Evolutionary conservation across 2,888 invertebrate species (phyloP).

Genomic region (Ommatoiulus sabulosus): DNA sequence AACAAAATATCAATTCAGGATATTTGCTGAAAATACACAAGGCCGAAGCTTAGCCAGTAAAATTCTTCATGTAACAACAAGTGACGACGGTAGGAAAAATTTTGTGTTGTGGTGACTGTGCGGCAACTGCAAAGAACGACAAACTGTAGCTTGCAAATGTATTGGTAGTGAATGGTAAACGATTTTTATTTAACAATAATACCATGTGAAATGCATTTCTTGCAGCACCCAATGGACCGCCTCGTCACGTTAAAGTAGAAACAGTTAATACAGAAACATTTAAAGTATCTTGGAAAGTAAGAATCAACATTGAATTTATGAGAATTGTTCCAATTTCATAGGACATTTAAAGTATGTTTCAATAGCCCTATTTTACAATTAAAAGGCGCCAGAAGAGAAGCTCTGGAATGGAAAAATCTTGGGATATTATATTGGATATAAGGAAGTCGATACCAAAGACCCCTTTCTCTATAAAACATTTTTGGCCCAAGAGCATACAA

Average conservation of each 20-base stretch:
- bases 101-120: too few relatives aligned
- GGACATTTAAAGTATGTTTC: background rate
- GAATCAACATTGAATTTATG: background rate
- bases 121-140: too few relatives aligned
- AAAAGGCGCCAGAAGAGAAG: conserved; percentile 53
- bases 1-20: conserved; percentile 91
- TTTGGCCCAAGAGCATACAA: conserved; percentile 56
- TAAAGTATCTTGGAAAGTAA: conserved; percentile 67
- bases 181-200: background rate
- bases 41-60: conserved; percentile 92
- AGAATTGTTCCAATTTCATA: background rate
- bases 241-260: conserved; percentile 65
- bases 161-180: too few relatives aligned
- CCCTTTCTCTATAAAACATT: conserved; percentile 60
- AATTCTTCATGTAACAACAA: conserved; percentile 92
- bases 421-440: conserved; percentile 61
- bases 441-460: conserved; percentile 59
- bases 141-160: too few relatives aligned
- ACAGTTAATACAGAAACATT: conserved; percentile 66
- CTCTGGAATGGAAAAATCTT: conserved; percentile 58
- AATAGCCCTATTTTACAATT: too few relatives aligned
- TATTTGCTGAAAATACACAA: conserved; percentile 93
- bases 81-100: conserved; percentile 79
- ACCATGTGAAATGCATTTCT: background rate
- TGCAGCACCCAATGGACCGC: conserved; percentile 67